These are phyloP conservation scores for Ligdia adustata DNA, from an alignment of 2,888 invertebrate genomes.

Conservation along the genomic window DNA sequence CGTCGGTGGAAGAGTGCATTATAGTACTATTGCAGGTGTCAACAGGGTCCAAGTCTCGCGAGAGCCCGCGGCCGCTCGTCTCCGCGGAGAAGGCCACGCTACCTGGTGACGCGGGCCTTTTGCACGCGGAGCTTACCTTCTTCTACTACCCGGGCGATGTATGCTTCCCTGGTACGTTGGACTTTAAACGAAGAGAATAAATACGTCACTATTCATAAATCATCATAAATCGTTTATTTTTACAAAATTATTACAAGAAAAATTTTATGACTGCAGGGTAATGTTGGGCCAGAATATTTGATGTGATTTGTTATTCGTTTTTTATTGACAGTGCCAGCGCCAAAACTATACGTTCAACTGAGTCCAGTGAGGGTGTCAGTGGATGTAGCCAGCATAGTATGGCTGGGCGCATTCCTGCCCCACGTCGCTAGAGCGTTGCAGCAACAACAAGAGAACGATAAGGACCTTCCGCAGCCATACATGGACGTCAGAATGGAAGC, in stretches of 20 bases:
- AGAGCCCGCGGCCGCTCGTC: constrained; percentile 64
- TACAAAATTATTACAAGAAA: no score
- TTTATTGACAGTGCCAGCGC: constrained; percentile 92
- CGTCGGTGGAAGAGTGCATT: no score
- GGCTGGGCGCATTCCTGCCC: constrained; percentile 96
- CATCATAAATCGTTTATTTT: no score
- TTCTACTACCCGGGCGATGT: constrained; percentile 98
- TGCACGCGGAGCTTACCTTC: constrained; percentile 98
- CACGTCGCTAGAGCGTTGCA: constrained; percentile 91
- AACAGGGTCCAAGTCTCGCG: constrained; percentile 69
- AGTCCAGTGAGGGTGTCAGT: constrained; percentile 95
- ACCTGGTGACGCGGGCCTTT: constrained; percentile 94
- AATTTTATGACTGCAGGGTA: no score
- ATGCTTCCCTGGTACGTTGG: constrained; percentile 91
- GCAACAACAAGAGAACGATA: constrained; percentile 28
- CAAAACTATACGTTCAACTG: constrained; percentile 95
- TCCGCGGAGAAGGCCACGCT: constrained; percentile 91
- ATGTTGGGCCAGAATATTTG: no score
- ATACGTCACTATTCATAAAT: no score
- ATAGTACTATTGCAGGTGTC: constrained; percentile 69
- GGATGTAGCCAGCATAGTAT: constrained; percentile 94
- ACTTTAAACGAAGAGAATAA: no score
- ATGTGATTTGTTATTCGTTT: no score
- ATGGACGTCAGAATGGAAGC: constrained; percentile 96
- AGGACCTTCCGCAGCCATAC: constrained; percentile 75